Conservation (phyloP, 2,888 invertebrate genomes). For the Erebia ligea region DNA sequence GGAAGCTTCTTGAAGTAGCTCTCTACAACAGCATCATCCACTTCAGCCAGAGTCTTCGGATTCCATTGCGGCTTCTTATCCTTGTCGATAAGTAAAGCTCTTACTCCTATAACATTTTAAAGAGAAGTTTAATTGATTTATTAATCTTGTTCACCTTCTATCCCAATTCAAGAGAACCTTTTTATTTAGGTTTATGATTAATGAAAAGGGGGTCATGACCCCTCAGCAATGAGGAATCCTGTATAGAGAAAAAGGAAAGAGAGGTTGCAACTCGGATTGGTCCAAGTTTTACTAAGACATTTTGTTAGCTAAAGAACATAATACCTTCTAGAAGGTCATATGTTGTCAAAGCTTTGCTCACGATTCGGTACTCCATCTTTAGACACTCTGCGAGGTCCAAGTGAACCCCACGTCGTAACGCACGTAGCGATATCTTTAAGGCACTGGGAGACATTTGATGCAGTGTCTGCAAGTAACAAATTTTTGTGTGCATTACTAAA, state of each 20-base stretch:
- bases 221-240: no score
- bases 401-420: slow-evolving; percentile 89
- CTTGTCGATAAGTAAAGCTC: slow-evolving; percentile 95
- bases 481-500: no score
- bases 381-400: slow-evolving; percentile 92
- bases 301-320: no score
- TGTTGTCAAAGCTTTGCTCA: slow-evolving; percentile 84
- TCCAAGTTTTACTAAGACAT: no score
- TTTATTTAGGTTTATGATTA: no score
- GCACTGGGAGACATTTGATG: slow-evolving; percentile 95
- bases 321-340: slow-evolving; percentile 95
- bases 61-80: slow-evolving; percentile 97
- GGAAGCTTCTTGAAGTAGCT: slow-evolving; percentile 90
- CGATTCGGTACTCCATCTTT: slow-evolving; percentile 95
- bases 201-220: no score
- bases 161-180: no score
- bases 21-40: slow-evolving; percentile 89
- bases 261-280: no score
- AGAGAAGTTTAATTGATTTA: background rate
- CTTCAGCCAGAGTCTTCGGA: slow-evolving; percentile 89
- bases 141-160: no score
- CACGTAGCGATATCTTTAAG: slow-evolving; percentile 92
- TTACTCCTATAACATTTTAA: slow-evolving; percentile 87
- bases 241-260: no score
- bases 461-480: slow-evolving; percentile 73